Evolutionary conservation across 2,113 vertebrate species (phyloP).

Genomic region (Thalassarche chlororhynchos): DNA sequence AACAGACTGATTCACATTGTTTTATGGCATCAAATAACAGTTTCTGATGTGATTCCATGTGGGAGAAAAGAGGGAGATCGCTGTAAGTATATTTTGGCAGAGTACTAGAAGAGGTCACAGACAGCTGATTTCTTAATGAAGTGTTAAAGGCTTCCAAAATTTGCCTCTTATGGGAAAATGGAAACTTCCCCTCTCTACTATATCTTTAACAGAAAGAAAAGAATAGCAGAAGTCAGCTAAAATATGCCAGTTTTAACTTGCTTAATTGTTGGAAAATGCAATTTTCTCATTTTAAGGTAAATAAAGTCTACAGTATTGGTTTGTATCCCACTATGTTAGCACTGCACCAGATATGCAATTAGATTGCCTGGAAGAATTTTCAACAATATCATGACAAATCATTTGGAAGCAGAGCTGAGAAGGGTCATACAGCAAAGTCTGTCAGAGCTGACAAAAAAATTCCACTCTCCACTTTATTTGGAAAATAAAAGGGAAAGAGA

Average conservation of each 20-base stretch:
- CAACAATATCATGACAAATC: constrained; percentile 16
- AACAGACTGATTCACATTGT: constrained; percentile 50
- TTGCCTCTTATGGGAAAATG: not conserved
- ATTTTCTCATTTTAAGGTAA: constrained; percentile 25
- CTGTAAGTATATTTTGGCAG: constrained; percentile 57
- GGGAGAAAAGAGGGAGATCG: constrained; percentile 6
- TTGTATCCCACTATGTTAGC: not conserved
- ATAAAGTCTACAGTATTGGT: not conserved
- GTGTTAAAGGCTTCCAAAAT: constrained; percentile 55
- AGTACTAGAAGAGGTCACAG: constrained; percentile 35
- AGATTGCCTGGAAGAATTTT: not conserved
- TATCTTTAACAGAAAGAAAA: not conserved
- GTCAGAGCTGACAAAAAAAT: constrained; percentile 20
- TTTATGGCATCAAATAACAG: constrained; percentile 58
- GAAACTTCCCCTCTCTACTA: not conserved
- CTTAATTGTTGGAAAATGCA: constrained; percentile 15
- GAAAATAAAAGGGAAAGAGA: constrained; percentile 25
- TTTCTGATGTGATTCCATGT: constrained; percentile 23
- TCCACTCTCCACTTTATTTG: constrained; percentile 20
- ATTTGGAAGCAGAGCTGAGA: constrained; percentile 28
- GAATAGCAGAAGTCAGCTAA: not conserved
- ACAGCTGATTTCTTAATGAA: constrained; percentile 28
- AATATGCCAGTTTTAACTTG: constrained; percentile 4
- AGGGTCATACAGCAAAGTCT: constrained; percentile 22
- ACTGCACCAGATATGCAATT: not conserved